Base-by-base conservation (phyloP, 2,888 invertebrate genomes). In the Cacoxenus indagator region DNA sequence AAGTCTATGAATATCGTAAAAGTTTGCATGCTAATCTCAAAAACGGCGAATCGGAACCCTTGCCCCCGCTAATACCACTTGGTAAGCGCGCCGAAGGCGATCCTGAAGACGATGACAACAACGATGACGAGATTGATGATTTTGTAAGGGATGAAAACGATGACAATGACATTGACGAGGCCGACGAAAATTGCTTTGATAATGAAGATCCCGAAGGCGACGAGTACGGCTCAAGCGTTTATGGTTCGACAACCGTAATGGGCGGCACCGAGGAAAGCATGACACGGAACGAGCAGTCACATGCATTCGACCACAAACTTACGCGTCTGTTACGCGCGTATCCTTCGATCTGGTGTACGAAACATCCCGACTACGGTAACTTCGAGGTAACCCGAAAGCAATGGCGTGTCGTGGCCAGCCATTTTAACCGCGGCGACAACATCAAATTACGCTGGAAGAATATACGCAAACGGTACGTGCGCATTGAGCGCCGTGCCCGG, bases 261-360 rank as follows among this genome's bases (percentile, higher is more conserved):
- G 74, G 75, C 9, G 83, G 80, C 59, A 84, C 85, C 22, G 85
- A 85, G 61, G 84, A 86, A 69, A 84, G 78, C 65, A 85, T 85
- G 84, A 78, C 81, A 43, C 83, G 83, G 19, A 84, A 85, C 29
- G 85, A 85, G 64, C 82, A 85, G 65, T 80, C 81, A 1, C 86
- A 84, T 43, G 80, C 82, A n/a, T 83, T 78, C 22, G 85, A 85
- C 70, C 83, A 86, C 1, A 86, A 86, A 55, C 48, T 85, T 11
- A 86, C 85, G 0, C 77, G 84, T 0, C 70, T 85, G 1, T 69
- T 85, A 0, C 77, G 85, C 4, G 82, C 83, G 64, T 86, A 84
- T 74, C 85, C 85, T 1, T 85, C 85, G 1, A 84, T 85, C 51
- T 85, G 85, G 85, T 86, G 86, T 64, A 86, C 86, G 0, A 77